A percentile compares a stretch with the other conserved stretches of the same genome.
phyloP scores from a whole-genome alignment of 2,113 vertebrate genomes.

The Tinamus guttatus region DNA sequence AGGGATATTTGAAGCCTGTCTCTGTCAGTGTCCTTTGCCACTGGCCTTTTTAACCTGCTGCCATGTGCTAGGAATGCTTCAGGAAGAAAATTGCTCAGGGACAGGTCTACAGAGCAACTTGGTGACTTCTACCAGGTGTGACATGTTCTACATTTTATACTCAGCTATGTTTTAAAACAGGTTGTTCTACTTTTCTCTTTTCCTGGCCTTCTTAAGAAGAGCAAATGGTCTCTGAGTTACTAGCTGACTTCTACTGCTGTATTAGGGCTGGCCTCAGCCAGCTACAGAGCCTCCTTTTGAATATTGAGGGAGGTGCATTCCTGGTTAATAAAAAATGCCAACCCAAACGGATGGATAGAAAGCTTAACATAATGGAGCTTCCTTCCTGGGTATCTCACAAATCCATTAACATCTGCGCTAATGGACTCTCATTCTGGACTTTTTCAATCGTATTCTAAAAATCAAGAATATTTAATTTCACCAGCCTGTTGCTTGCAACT shows the following conservation, averaged over 20 bases:
- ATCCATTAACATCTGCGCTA: background rate
- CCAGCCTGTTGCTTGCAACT: background rate
- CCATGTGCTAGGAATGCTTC: background rate
- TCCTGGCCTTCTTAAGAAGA: background rate
- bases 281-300: background rate
- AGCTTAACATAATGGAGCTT: background rate
- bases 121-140: background rate
- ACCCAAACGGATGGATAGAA: background rate
- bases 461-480: background rate
- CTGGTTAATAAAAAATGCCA: background rate
- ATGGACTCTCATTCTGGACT: conserved; percentile 2
- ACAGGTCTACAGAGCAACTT: background rate
- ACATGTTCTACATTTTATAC: background rate
- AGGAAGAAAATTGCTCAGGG: background rate
- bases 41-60: background rate
- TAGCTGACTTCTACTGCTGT: background rate
- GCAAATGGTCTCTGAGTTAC: background rate
- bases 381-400: background rate
- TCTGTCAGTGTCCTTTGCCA: background rate
- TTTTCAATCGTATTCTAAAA: background rate
- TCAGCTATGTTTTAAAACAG: background rate
- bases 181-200: background rate
- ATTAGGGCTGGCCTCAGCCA: background rate
- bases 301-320: background rate
- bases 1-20: background rate